Conservation (phyloP, 2,888 invertebrate genomes). For the Iselma pallidipennis region DNA sequence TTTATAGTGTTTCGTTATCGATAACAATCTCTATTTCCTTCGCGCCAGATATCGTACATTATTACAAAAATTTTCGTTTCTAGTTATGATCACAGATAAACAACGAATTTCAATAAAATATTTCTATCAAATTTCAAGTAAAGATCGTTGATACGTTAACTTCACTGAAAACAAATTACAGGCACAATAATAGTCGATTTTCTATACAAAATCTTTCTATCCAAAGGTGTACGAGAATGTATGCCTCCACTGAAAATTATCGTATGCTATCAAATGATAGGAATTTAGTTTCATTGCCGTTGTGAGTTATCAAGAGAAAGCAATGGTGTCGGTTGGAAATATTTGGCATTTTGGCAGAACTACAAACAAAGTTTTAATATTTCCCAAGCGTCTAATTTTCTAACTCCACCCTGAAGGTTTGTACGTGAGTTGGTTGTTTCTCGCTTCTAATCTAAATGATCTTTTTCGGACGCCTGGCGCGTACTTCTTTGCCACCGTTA, state of each 20-base stretch:
- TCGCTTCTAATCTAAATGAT: constrained; percentile 45
- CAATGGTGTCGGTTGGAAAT: constrained; percentile 7
- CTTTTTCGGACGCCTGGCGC: constrained; percentile 28
- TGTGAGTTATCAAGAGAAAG: background rate
- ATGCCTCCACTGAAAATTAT: background rate
- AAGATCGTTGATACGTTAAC: too few relatives aligned
- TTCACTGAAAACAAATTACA: too few relatives aligned
- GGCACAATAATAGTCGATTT: too few relatives aligned
- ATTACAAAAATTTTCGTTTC: constrained; percentile 24
- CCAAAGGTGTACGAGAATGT: too few relatives aligned
- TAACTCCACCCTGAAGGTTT: constrained; percentile 42
- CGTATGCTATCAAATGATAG: too few relatives aligned
- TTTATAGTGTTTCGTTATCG: background rate
- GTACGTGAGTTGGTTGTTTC: constrained; percentile 45
- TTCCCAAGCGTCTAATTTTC: constrained; percentile 49
- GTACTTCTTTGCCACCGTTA: constrained; percentile 12
- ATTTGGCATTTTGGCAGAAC: constrained; percentile 31
- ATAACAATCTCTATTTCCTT: background rate
- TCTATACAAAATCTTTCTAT: too few relatives aligned
- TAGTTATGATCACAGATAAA: constrained; percentile 25
- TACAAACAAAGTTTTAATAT: constrained; percentile 51
- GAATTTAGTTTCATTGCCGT: background rate
- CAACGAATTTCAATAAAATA: constrained; percentile 30
- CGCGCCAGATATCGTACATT: too few relatives aligned
- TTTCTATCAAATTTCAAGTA: constrained; percentile 23